Percentiles rank a stretch among this genome's conserved stretches.
Evolutionary conservation across 2,113 vertebrate genomes (phyloP).

Genomic region (Lophotis ruficrista): DNA sequence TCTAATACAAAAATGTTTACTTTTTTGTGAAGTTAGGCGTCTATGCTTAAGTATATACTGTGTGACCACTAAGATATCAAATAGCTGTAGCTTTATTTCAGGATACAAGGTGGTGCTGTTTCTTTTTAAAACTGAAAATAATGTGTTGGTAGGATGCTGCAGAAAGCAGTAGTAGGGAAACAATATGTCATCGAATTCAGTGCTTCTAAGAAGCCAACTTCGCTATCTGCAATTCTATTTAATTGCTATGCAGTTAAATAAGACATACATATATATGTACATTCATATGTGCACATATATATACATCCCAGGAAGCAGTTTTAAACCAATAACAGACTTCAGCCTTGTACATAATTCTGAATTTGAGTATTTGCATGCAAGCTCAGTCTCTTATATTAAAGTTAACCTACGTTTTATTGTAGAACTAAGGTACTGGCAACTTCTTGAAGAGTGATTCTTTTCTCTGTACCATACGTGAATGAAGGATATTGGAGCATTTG

Average conservation of each 20-base stretch:
- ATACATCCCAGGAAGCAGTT: background rate
- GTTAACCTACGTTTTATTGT: background rate
- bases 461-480: background rate
- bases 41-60: background rate
- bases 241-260: slow-evolving; percentile 19
- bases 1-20: background rate
- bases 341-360: background rate
- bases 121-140: slow-evolving; percentile 68
- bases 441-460: background rate
- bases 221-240: background rate
- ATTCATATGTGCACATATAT: background rate
- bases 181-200: background rate
- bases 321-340: slow-evolving; percentile 14
- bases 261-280: background rate
- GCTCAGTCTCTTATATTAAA: background rate
- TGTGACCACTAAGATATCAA: background rate
- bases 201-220: background rate
- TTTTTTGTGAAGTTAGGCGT: background rate
- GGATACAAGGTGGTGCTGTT: slow-evolving; percentile 78
- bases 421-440: background rate
- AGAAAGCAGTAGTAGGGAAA: background rate
- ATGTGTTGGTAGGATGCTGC: background rate
- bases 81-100: slow-evolving; percentile 68
- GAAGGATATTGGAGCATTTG: background rate
- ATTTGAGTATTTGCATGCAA: background rate